Evolutionary conservation across 92 coral and sea anemone genomes (phyloP).

Genomic region (Umimayanthus chanpuru): DNA sequence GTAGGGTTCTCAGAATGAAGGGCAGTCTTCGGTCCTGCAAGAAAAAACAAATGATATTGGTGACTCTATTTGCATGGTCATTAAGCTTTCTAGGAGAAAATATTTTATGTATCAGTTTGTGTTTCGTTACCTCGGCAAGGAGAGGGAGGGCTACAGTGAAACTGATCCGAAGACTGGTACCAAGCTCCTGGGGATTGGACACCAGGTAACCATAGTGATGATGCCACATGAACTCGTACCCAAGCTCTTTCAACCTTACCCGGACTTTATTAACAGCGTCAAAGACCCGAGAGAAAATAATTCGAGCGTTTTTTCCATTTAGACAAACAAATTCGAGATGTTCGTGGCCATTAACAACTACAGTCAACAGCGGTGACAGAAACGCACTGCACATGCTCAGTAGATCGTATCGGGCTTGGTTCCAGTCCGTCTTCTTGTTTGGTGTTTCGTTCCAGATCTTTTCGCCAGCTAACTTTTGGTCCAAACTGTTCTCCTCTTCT

Average conservation of each 20-base stretch:
- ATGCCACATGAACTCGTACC: constrained; percentile 51
- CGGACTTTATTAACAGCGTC: constrained; percentile 27
- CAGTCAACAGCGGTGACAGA: neutral
- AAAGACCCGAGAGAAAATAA: neutral
- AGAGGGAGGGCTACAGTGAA: constrained; percentile 51
- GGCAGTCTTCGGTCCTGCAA: constrained; percentile 27
- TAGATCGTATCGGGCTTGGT: constrained; percentile 42
- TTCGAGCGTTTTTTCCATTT: neutral
- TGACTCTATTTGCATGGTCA: too few species aligned
- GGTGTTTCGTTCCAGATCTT: neutral
- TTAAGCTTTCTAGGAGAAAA: too few species aligned
- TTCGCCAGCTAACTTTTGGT: neutral
- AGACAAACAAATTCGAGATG: constrained; percentile 54
- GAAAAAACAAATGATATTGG: neutral
- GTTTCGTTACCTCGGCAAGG: constrained; percentile 38
- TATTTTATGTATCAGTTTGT: neutral
- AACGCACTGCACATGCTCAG: constrained; percentile 28
- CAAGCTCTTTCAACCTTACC: constrained; percentile 34
- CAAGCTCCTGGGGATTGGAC: constrained; percentile 62
- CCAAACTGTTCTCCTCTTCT: neutral
- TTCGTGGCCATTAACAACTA: constrained; percentile 59
- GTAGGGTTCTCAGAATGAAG: constrained; percentile 10
- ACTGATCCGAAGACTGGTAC: constrained; percentile 59
- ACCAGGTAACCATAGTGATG: constrained; percentile 57
- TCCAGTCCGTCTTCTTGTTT: neutral